Conservation (phyloP, 2,888 invertebrate genomes). For the Xanthia togata region DNA sequence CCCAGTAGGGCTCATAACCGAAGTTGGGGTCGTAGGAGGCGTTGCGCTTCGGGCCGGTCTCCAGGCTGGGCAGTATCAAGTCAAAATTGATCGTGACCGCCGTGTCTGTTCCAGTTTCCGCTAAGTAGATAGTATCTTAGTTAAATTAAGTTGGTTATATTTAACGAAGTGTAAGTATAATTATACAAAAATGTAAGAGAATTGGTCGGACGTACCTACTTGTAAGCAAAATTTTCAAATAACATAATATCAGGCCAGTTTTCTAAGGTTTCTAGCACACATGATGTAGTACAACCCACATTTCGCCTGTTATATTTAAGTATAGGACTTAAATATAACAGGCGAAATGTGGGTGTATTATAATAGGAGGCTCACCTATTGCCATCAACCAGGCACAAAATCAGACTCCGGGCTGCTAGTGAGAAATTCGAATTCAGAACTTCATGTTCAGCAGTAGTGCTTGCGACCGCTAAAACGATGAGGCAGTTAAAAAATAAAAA, state of each 20-base stretch:
- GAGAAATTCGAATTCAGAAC: not conserved
- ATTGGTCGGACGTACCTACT: no score
- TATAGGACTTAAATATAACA: no score
- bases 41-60: slow-evolving; percentile 27
- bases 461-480: not conserved
- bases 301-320: not conserved
- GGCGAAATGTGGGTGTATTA: no score
- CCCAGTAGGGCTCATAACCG: slow-evolving; percentile 65
- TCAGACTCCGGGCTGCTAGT: not conserved
- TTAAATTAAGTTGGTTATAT: not conserved
- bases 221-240: not conserved
- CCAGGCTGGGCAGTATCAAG: slow-evolving; percentile 18
- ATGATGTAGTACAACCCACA: not conserved
- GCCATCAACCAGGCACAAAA: not conserved
- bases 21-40: slow-evolving; percentile 41
- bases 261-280: not conserved
- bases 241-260: not conserved
- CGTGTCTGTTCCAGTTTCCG: no score
- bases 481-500: not conserved
- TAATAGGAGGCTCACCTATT: not conserved
- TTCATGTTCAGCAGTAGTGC: no score
- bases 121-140: slow-evolving; percentile 1
- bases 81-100: not conserved
- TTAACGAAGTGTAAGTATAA: no score
- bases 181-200: not conserved